Base-by-base conservation (phyloP, 37 sponge, comb jelly and placozoan species). In the Beroe forskalii region DNA sequence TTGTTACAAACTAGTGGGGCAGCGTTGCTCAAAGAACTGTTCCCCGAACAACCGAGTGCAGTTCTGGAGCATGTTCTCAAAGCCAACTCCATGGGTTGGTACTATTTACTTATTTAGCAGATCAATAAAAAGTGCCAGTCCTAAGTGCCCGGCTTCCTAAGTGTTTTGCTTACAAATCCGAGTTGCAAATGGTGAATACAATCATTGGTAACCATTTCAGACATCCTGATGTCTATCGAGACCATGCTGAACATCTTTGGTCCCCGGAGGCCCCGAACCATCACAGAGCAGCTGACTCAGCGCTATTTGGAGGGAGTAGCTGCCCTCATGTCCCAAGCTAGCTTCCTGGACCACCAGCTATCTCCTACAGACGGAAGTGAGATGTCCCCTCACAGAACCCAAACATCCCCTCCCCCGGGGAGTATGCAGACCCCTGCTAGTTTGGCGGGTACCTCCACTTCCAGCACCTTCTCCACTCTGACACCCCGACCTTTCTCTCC, bases 281-380 rank as follows among this genome's bases (percentile, higher is more conserved):
- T 72, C 39, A 37, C 40, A 72, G 40, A 72, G 1, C 75, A 72
- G 40, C 75, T 72, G 66, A 63, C 28, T 63, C 66, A 63, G n/a
- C 66, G 66, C 66, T 63, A 63, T 30, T 63, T 63, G n/a, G 66
- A 63, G 66, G 28, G 25, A 20, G 25, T 63, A 8, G 66, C 66
- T 28, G 25, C 66, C 2, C 66, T 63, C 9, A 63, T 63, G 66
- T 63, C 66, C 20, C 66, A 63, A 19, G 25, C 31, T 32, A 3
- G 20, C 2, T 36, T 72, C 9, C 35, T 39, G 2, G 8, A 14
- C 8, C 67, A 66, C 8, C n/a, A 6, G 6, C n/a, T 24, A 27
- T 8, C 28, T n/a, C 67, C 67, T 14, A 36, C 31, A 8, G 39
- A 32, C 39, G 66, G 66, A 19, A n/a, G n/a, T n/a, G n/a, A n/a